Evolutionary conservation across 2,113 vertebrate genomes (phyloP).

Genomic region (Silurus glanis): DNA sequence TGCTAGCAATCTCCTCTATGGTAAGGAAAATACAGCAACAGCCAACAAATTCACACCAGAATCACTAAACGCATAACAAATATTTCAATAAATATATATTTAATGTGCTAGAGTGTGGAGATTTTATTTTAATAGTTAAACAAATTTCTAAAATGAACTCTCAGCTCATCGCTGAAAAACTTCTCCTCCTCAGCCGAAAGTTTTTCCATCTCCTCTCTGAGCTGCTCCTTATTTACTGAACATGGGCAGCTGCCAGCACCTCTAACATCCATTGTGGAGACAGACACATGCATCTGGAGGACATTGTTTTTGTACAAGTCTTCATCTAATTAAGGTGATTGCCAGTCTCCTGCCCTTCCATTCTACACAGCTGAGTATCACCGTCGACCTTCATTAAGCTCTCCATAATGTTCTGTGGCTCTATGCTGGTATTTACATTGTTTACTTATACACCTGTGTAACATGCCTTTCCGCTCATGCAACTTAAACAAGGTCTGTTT

Average conservation of each 20-base stretch:
- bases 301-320: slow-evolving; percentile 77
- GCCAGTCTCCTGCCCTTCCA: slow-evolving; percentile 69
- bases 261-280: slow-evolving; percentile 69
- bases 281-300: slow-evolving; percentile 73
- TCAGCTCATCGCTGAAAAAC: slow-evolving; percentile 67
- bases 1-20: not conserved
- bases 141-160: slow-evolving; percentile 46
- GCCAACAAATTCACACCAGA: not conserved
- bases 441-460: not conserved
- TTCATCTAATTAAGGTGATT: slow-evolving; percentile 80
- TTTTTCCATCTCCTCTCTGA: slow-evolving; percentile 68
- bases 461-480: not conserved
- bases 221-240: slow-evolving; percentile 71
- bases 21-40: not conserved
- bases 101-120: not conserved
- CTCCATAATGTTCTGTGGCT: slow-evolving; percentile 48
- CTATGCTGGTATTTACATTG: slow-evolving; percentile 39
- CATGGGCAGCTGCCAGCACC: slow-evolving; percentile 75
- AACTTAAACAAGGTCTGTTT: not conserved
- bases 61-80: not conserved
- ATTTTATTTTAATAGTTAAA: not conserved
- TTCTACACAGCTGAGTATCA: slow-evolving; percentile 71
- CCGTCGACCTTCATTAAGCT: slow-evolving; percentile 70
- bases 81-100: not conserved
- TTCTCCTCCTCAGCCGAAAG: slow-evolving; percentile 52